Conservation (phyloP, 2,888 invertebrate genomes). For the Drosophila glabriapex region DNA sequence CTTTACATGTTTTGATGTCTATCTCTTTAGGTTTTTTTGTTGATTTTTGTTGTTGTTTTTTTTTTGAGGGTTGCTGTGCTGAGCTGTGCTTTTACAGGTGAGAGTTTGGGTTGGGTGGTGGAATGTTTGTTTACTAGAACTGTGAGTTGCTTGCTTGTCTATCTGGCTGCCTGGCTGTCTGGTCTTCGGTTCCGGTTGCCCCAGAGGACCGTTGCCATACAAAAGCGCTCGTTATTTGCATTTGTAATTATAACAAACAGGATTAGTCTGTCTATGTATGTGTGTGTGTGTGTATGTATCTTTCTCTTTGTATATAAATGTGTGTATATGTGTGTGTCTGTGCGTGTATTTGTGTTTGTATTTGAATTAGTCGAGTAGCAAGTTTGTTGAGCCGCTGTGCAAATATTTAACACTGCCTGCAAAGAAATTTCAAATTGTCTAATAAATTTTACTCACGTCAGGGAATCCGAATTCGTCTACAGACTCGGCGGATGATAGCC, state of each 20-base stretch:
- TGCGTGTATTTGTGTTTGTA: slow-evolving; percentile 63
- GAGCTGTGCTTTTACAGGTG: slow-evolving; percentile 73
- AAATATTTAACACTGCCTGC: slow-evolving; percentile 63
- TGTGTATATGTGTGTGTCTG: slow-evolving; percentile 36
- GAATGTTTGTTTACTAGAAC: slow-evolving; percentile 53
- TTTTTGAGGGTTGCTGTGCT: slow-evolving; percentile 57
- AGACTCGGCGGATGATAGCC: slow-evolving; percentile 87
- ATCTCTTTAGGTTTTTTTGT: slow-evolving; percentile 24
- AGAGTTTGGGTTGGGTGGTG: slow-evolving; percentile 18
- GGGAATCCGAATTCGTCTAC: slow-evolving; percentile 86
- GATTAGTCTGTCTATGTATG: slow-evolving; percentile 74
- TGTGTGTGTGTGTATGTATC: slow-evolving; percentile 10
- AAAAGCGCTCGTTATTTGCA: slow-evolving; percentile 83
- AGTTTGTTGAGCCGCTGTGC: slow-evolving; percentile 48
- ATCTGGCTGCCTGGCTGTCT: slow-evolving; percentile 46
- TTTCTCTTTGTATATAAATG: slow-evolving; percentile 9
- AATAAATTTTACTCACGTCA: slow-evolving; percentile 84
- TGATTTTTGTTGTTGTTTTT: slow-evolving; percentile 1
- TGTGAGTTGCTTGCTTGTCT: slow-evolving; percentile 40
- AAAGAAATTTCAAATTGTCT: slow-evolving; percentile 61
- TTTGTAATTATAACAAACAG: slow-evolving; percentile 85
- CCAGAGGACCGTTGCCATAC: slow-evolving; percentile 58
- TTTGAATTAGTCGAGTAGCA: slow-evolving; percentile 75
- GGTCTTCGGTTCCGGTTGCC: slow-evolving; percentile 51
- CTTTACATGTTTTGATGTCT: slow-evolving; percentile 49